These are phyloP conservation scores for Macaria liturata DNA, from an alignment of 2,888 invertebrate genomes.

Conservation along the genomic window DNA sequence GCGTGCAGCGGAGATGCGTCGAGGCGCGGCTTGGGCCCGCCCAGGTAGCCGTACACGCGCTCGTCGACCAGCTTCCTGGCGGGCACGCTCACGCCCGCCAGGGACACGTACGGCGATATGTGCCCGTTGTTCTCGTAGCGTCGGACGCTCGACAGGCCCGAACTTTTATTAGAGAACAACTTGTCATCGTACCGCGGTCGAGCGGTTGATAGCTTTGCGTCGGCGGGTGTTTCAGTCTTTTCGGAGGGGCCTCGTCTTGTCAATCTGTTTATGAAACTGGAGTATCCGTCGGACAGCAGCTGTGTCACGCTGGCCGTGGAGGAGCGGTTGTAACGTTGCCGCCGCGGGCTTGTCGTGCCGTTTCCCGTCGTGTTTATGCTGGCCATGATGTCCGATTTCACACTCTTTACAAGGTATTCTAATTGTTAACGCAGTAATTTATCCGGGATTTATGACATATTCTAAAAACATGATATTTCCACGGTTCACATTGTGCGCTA, in stretches of 20 bases:
- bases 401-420: slow-evolving; percentile 32
- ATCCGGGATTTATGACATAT: slow-evolving; percentile 69
- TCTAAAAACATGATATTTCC: slow-evolving; percentile 64
- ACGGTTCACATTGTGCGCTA: slow-evolving; percentile 40
- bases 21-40: slow-evolving; percentile 59
- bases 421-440: slow-evolving; percentile 43
- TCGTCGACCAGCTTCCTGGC: slow-evolving; percentile 69
- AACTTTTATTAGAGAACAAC: slow-evolving; percentile 61
- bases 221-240: slow-evolving; percentile 77
- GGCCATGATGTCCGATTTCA: slow-evolving; percentile 55
- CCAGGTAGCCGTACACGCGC: slow-evolving; percentile 70
- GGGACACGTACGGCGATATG: slow-evolving; percentile 68
- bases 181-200: slow-evolving; percentile 74
- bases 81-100: slow-evolving; percentile 52
- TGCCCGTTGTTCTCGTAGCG: slow-evolving; percentile 74
- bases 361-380: slow-evolving; percentile 65
- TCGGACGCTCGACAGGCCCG: slow-evolving; percentile 64
- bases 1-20: slow-evolving; percentile 72
- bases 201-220: slow-evolving; percentile 58
- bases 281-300: slow-evolving; percentile 93
- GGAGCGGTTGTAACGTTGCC: slow-evolving; percentile 89
- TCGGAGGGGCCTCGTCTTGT: slow-evolving; percentile 91
- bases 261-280: slow-evolving; percentile 91
- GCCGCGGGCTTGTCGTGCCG: slow-evolving; percentile 78
- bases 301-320: slow-evolving; percentile 93